Evolutionary conservation across 2,888 invertebrate genomes (phyloP).

Genomic region (Caenorhabditis becei): DNA sequence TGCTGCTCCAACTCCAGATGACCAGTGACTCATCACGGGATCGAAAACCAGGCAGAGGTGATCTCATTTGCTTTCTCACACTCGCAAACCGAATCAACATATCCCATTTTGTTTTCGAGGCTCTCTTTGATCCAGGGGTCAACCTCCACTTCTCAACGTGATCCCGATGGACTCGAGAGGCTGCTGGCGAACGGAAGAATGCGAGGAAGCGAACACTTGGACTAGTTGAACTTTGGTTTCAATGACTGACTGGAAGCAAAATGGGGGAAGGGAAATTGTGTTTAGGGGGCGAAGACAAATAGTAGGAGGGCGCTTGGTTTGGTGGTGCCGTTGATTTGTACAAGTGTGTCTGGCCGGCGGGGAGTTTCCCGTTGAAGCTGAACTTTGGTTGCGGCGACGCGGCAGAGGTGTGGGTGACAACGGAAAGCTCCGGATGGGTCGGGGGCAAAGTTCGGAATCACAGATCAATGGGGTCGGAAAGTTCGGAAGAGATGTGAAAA

Average conservation of each 20-base stretch:
- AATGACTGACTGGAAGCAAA: background rate
- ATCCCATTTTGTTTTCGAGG: background rate
- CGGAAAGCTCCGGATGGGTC: conserved; percentile 3
- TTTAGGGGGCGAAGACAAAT: background rate
- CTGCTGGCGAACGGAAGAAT: background rate
- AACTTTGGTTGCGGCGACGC: conserved; percentile 7
- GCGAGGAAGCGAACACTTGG: conserved; percentile 1
- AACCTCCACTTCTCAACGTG: conserved; percentile 2
- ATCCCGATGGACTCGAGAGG: conserved; percentile 3
- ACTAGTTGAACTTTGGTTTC: conserved; percentile 6
- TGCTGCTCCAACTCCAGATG: conserved; percentile 2
- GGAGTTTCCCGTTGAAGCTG: conserved; percentile 1
- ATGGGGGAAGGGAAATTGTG: conserved; percentile 3
- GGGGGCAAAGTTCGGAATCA: background rate
- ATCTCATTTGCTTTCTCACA: conserved; percentile 2
- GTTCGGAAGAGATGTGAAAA: background rate
- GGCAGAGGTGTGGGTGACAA: background rate
- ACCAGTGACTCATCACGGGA: background rate
- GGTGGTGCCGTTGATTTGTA: conserved; percentile 6
- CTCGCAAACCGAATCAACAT: conserved; percentile 2
- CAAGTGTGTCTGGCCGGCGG: background rate
- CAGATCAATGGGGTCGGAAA: background rate
- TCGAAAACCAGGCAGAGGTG: background rate
- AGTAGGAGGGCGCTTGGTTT: conserved; percentile 1
- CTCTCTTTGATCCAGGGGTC: conserved; percentile 8